phyloP scores from a whole-genome alignment of 2,888 invertebrate genomes.

The Kryphioiulus occultus region DNA sequence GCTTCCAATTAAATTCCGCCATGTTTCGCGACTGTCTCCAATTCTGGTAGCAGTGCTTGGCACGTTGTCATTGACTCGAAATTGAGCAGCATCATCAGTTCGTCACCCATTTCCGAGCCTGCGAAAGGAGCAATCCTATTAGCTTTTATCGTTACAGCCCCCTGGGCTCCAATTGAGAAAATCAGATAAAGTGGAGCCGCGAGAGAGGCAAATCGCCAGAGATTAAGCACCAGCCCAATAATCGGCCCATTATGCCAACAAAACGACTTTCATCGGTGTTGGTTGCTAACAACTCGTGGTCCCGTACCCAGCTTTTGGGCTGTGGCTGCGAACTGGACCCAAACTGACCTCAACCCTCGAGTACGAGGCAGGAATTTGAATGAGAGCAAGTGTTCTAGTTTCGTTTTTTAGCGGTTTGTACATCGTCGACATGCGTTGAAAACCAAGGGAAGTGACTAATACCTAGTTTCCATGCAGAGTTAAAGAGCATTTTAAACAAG shows the following conservation, averaged over 20 bases:
- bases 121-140: constrained; percentile 18
- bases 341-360: background rate
- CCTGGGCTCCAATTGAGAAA: constrained; percentile 39
- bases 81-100: constrained; percentile 38
- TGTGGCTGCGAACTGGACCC: background rate
- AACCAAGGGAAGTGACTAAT: too few species aligned
- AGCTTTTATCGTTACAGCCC: constrained; percentile 35
- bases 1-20: too few species aligned
- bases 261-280: background rate
- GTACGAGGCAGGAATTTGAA: too few species aligned
- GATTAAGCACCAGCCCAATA: constrained; percentile 32
- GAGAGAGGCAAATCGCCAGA: constrained; percentile 38
- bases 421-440: too few species aligned
- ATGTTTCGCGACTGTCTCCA: too few species aligned
- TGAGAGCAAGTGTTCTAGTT: too few species aligned
- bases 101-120: background rate
- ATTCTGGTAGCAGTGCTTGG: too few species aligned
- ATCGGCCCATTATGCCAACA: constrained; percentile 24
- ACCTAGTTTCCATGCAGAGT: too few species aligned
- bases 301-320: background rate
- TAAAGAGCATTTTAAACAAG: too few species aligned
- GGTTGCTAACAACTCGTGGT: background rate
- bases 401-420: too few species aligned
- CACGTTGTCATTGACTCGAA: background rate
- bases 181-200: constrained; percentile 24